Evolutionary conservation across 2,797 vertebrate species (phyloP).

Genomic region (Lepidocolaptes lacrymiger): DNA sequence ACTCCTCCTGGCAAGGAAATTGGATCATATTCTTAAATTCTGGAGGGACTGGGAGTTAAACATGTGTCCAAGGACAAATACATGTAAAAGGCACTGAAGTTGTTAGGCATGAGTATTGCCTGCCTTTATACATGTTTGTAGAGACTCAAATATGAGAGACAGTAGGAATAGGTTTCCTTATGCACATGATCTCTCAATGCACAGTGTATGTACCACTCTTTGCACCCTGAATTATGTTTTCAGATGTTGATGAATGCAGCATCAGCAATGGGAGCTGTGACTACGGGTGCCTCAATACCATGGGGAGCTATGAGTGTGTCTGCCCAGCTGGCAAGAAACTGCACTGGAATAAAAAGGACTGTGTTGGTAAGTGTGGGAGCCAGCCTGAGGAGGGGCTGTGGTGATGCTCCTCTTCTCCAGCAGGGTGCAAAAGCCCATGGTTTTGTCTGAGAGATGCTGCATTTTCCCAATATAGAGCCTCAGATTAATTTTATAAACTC

Average conservation of each 20-base stretch:
- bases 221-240: background rate
- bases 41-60: background rate
- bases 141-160: background rate
- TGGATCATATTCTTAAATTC: background rate
- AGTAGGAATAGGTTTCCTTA: background rate
- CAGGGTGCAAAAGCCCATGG: background rate
- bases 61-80: background rate
- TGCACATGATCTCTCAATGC: background rate
- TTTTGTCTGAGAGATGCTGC: background rate
- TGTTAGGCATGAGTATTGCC: background rate
- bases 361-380: slow-evolving; percentile 82
- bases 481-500: background rate
- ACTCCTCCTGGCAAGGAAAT: background rate
- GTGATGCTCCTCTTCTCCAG: background rate
- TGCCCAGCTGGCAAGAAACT: slow-evolving; percentile 89
- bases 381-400: background rate
- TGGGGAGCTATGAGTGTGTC: slow-evolving; percentile 89
- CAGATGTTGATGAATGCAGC: slow-evolving; percentile 97
- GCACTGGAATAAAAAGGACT: slow-evolving; percentile 98
- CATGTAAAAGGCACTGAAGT: background rate
- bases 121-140: background rate
- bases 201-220: background rate
- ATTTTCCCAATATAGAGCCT: background rate
- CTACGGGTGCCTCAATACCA: slow-evolving; percentile 87
- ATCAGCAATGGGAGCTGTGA: slow-evolving; percentile 92